Evolutionary conservation across 1,140 invertebrate species (phyloP), one percentile per base, ranked within the genome.

Genomic region (Psix sp.): DNA sequence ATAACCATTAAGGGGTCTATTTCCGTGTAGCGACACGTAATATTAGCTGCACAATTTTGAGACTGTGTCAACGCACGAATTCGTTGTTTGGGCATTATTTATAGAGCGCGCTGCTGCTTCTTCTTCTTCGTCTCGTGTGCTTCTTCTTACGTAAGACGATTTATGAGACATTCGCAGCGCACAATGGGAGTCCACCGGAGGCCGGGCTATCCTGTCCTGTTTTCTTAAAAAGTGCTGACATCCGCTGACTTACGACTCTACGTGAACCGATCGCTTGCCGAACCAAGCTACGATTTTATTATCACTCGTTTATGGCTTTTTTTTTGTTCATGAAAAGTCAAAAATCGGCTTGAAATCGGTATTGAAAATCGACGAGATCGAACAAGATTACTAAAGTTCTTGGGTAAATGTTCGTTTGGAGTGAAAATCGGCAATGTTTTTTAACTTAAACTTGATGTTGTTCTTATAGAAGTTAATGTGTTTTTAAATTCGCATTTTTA

Each of bases 71-170:
- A 57, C 63, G 51, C 57, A 57, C 52, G 42, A 67, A 57, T 35
- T 51, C 20, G 63, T 60, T 70, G 48, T 70, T 62, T 49, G 36
- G 24, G 14, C 14, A 70, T 46, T 70, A 70, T 71, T 71, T 62
- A 71, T 62, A 71, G 68, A 57, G 51, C 59, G 59, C 52, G n/a
- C 33, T n/a, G n/a, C n/a, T n/a, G n/a, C n/a, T n/a, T n/a, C n/a
- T n/a, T n/a, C n/a, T n/a, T n/a, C n/a, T n/a, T n/a, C n/a, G n/a
- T n/a, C n/a, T n/a, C n/a, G n/a, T n/a, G n/a, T n/a, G n/a, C n/a
- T n/a, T n/a, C 31, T 63, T 62, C 42, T 71, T 56, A 62, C 14
- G 59, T 35, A 72, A 72, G 18, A 63, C 63, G 59, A 72, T 72
- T 72, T 72, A 65, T 72, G 46, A 39, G 43, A 59, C 59, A 45